phyloP scores from a whole-genome alignment of 2,888 invertebrate genomes.

The Heliconius erato region DNA sequence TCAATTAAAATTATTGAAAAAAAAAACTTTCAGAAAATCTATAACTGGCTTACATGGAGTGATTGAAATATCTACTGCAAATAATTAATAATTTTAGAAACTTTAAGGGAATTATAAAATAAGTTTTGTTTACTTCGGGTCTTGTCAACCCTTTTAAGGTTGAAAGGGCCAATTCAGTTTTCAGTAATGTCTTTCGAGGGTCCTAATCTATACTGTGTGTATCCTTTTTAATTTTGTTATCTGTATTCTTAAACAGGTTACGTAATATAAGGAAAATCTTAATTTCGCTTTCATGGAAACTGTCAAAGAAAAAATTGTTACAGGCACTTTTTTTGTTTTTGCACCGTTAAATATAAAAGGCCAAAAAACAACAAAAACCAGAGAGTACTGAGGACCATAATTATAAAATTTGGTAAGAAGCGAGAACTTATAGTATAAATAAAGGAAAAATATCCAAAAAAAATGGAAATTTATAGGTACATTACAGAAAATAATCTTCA shows the following conservation, averaged over 20 bases:
- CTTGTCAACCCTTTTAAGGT: conserved; percentile 49
- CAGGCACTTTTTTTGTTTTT: too few species aligned
- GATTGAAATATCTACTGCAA: background rate
- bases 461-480: background rate
- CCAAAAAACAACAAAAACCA: too few species aligned
- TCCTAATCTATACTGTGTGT: conserved; percentile 29
- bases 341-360: too few species aligned
- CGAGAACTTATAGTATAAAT: too few species aligned
- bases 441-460: background rate
- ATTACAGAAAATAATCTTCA: too few species aligned
- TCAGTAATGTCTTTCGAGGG: conserved; percentile 46
- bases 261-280: background rate
- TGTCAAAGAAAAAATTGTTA: too few species aligned
- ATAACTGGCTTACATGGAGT: background rate
- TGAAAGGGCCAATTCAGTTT: conserved; percentile 45
- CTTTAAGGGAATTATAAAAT: conserved; percentile 47
- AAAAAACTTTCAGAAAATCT: background rate
- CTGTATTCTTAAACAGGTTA: background rate
- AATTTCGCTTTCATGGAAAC: background rate
- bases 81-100: conserved; percentile 42
- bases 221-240: conserved; percentile 7
- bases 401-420: too few species aligned
- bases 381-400: too few species aligned
- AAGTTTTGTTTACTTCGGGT: conserved; percentile 50
- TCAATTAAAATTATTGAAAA: background rate